A percentile compares a stretch with the other conserved stretches of the same genome.
Evolutionary conservation across 2,797 vertebrate genomes (phyloP).

Genomic region (Sebastes dallii): DNA sequence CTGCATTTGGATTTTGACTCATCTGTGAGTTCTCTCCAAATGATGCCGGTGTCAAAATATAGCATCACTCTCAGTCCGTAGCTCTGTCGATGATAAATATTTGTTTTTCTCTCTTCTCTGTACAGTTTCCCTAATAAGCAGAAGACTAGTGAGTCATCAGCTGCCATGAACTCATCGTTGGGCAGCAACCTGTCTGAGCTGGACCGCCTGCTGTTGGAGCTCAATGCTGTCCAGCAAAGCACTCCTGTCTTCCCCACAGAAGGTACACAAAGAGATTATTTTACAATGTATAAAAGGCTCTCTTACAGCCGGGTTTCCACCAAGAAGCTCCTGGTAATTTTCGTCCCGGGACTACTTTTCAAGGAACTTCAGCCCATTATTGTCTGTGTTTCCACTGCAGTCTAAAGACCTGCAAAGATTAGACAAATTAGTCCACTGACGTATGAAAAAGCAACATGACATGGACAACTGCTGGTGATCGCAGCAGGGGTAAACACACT

Average conservation of each 20-base stretch:
- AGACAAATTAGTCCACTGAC: too few relatives aligned
- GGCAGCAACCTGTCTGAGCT: constrained; percentile 97
- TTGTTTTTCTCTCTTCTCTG: constrained; percentile 1
- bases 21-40: neutral
- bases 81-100: neutral
- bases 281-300: neutral
- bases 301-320: neutral
- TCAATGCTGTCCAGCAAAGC: constrained; percentile 94
- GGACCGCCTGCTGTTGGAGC: constrained; percentile 94
- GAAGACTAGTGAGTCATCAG: constrained; percentile 89
- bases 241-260: constrained; percentile 83
- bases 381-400: too few relatives aligned
- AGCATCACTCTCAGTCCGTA: neutral
- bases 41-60: neutral
- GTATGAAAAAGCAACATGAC: too few relatives aligned
- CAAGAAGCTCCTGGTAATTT: too few relatives aligned
- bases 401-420: too few relatives aligned
- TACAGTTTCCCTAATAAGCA: constrained; percentile 95
- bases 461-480: too few relatives aligned
- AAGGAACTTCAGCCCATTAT: too few relatives aligned
- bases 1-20: neutral
- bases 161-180: constrained; percentile 89
- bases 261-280: constrained; percentile 76
- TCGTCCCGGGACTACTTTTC: too few relatives aligned
- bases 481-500: too few relatives aligned